phyloP scores from a whole-genome alignment of 2,113 vertebrate genomes.

The Lonchura striata region DNA sequence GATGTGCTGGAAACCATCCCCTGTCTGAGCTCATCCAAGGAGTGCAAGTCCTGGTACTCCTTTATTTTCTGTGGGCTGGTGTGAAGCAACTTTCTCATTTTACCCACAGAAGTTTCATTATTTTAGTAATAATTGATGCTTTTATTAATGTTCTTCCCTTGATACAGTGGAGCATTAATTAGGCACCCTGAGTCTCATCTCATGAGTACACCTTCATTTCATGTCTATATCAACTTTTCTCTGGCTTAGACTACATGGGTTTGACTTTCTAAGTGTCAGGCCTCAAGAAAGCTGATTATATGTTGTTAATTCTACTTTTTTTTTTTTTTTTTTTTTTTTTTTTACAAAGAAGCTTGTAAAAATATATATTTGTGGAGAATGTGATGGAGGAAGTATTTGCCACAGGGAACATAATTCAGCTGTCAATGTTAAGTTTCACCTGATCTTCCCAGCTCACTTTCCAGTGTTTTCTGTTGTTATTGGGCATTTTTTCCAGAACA shows the following conservation, averaged over 20 bases:
- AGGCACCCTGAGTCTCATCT: neutral
- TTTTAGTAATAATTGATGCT: neutral
- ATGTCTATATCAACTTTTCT: neutral
- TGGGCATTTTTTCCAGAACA: neutral
- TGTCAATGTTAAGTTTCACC: neutral
- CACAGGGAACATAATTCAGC: neutral
- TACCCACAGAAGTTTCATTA: neutral
- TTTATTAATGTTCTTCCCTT: neutral
- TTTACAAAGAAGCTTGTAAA: neutral
- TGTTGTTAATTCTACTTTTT: neutral
- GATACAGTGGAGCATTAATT: neutral
- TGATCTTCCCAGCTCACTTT: neutral
- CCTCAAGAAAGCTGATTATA: neutral
- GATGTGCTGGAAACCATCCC: neutral
- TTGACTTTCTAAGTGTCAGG: neutral
- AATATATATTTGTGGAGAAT: neutral
- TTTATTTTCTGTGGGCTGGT: neutral
- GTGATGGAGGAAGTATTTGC: neutral
- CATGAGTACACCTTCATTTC: neutral
- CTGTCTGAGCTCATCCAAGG: neutral
- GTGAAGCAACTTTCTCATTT: neutral
- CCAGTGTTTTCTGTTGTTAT: neutral
- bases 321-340: neutral
- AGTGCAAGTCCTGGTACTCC: neutral
- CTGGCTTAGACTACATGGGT: neutral